Evolutionary conservation across 2,113 vertebrate genomes (phyloP).

Genomic region (Syrmaticus mikado): DNA sequence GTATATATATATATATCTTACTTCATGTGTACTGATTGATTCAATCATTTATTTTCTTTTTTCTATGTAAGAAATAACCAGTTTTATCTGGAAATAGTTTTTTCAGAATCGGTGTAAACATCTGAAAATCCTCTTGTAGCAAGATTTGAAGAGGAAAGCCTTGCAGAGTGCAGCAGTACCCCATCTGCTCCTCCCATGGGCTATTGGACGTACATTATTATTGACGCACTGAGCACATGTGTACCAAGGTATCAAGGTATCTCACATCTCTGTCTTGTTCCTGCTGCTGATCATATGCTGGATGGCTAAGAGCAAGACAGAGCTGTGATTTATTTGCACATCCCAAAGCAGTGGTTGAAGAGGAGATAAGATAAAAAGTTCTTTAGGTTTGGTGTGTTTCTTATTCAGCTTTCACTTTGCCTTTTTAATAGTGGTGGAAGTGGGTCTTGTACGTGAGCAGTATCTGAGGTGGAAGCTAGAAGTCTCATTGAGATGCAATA

Average conservation of each 20-base stretch:
- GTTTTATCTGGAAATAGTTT: not conserved
- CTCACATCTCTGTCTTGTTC: not conserved
- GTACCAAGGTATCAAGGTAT: not conserved
- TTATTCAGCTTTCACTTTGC: not conserved
- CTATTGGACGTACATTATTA: not conserved
- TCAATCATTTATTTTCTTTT: not conserved
- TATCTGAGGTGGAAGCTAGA: not conserved
- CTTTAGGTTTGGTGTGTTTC: not conserved
- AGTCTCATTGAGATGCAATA: not conserved
- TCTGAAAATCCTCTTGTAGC: slow-evolving; percentile 25
- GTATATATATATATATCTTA: not conserved
- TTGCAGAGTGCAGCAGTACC: not conserved
- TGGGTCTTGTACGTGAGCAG: not conserved
- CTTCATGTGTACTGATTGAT: not conserved
- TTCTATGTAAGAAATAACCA: not conserved
- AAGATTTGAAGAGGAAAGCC: slow-evolving; percentile 20
- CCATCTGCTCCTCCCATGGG: not conserved
- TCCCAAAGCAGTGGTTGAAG: not conserved
- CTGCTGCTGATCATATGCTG: not conserved
- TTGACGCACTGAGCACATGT: slow-evolving; percentile 14
- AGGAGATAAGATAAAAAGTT: not conserved
- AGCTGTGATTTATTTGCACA: not conserved
- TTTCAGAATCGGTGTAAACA: slow-evolving; percentile 2
- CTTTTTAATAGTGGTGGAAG: slow-evolving; percentile 13
- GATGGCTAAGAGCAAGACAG: not conserved